A percentile compares a stretch with the other conserved stretches of the same genome.
Evolutionary conservation across 2,888 invertebrate genomes (phyloP).

Genomic region (Pterostichus niger): DNA sequence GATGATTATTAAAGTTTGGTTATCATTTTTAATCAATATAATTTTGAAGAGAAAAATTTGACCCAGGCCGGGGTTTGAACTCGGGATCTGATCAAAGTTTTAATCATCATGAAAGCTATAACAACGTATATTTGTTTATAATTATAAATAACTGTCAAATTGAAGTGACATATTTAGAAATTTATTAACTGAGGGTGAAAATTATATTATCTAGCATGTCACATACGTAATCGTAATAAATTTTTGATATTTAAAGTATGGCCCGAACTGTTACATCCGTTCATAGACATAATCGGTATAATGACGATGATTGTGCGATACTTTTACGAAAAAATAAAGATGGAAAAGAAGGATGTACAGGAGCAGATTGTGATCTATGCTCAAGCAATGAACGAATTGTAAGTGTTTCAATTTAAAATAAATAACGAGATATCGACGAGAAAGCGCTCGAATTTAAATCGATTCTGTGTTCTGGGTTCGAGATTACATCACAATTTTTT

Average conservation of each 20-base stretch:
- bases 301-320: constrained; percentile 42
- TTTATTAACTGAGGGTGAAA: constrained; percentile 1
- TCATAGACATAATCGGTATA: constrained; percentile 27
- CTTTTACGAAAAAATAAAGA: not conserved
- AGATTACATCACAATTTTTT: constrained; percentile 34
- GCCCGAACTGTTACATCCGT: not conserved
- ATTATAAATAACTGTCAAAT: constrained; percentile 7
- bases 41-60: too few relatives aligned
- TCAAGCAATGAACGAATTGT: constrained; percentile 48
- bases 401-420: constrained; percentile 13
- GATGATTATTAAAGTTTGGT: not conserved
- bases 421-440: not conserved
- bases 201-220: not conserved
- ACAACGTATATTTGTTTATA: constrained; percentile 29
- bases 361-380: constrained; percentile 25
- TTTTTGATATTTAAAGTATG: not conserved
- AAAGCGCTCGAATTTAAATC: constrained; percentile 46
- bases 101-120: not conserved
- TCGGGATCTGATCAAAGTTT: too few relatives aligned
- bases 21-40: too few relatives aligned
- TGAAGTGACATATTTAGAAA: constrained; percentile 7
- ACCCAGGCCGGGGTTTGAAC: too few relatives aligned
- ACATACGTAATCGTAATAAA: not conserved
- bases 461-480: constrained; percentile 31
- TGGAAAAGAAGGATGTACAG: not conserved